Conservation (phyloP, 2,888 invertebrate genomes). For the Noctua fimbriata region DNA sequence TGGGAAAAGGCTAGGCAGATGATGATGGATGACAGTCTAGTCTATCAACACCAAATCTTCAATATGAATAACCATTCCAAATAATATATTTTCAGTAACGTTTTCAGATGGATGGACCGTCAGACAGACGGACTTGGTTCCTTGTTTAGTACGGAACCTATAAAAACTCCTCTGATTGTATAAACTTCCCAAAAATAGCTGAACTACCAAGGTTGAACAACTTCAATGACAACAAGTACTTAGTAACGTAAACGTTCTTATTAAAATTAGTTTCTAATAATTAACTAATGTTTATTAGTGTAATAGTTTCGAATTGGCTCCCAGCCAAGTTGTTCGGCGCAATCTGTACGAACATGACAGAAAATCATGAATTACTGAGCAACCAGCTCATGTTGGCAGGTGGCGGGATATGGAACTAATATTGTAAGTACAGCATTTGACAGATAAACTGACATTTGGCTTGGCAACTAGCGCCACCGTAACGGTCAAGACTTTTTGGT, state of each 20-base stretch:
- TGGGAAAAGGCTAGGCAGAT: too few relatives aligned
- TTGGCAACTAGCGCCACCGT: neutral
- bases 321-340: conserved; percentile 38
- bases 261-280: conserved; percentile 48
- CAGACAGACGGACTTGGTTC: neutral
- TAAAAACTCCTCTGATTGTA: conserved; percentile 23
- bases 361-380: conserved; percentile 43
- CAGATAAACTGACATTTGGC: neutral
- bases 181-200: conserved; percentile 19
- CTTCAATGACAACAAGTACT: conserved; percentile 44
- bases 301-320: conserved; percentile 35
- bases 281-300: conserved; percentile 41
- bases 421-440: neutral
- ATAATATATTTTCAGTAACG: neutral
- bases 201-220: conserved; percentile 8
- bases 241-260: conserved; percentile 20
- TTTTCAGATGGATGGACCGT: neutral
- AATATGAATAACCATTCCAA: neutral
- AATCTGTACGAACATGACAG: conserved; percentile 51
- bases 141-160: neutral
- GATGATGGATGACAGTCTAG: too few relatives aligned
- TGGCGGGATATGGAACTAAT: neutral
- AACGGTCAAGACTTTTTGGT: conserved; percentile 13
- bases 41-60: too few relatives aligned
- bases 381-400: conserved; percentile 25